Evolutionary conservation across 1,140 invertebrate species (phyloP), one percentile per base, ranked within the genome.

Genomic region (Cyclina sinensis): DNA sequence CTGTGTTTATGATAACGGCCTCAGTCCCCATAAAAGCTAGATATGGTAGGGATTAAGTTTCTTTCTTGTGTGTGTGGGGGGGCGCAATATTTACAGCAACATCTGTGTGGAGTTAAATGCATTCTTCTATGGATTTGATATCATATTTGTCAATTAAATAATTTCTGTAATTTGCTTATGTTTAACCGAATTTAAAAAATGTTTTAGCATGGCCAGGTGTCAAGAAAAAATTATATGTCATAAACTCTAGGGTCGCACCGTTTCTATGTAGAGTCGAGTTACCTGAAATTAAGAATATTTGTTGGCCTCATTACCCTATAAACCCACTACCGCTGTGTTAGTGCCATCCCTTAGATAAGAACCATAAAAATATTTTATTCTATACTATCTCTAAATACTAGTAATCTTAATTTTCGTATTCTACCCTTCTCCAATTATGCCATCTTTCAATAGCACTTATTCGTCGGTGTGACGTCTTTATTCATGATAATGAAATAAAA

Each of bases 231-330:
- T 54, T 54, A 14, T 54, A 54, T 54, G 51, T 18, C 51, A 54
- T 54, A 54, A 54, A 68, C 65, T 68, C 65, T 68, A 68, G 65
- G 65, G 65, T 68, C 27, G 65, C 65, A 68, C 65, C 65, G 65
- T 68, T 68, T 68, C 65, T 68, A 68, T 68, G n/a, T n/a, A n/a
- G n/a, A n/a, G n/a, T n/a, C n/a, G n/a, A n/a, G n/a, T n/a, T n/a
- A n/a, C n/a, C n/a, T n/a, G n/a, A n/a, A n/a, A n/a, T n/a, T n/a
- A n/a, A n/a, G n/a, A n/a, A n/a, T n/a, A n/a, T n/a, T n/a, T n/a
- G n/a, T n/a, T n/a, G n/a, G n/a, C n/a, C n/a, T n/a, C n/a, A n/a
- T n/a, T n/a, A n/a, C n/a, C n/a, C n/a, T n/a, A n/a, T n/a, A n/a
- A n/a, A n/a, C n/a, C n/a, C n/a, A n/a, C n/a, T n/a, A n/a, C n/a